A percentile compares a stretch with the other conserved stretches of the same genome.
phyloP scores from a whole-genome alignment of 2,797 vertebrate genomes.

The Muscicapa striata region DNA sequence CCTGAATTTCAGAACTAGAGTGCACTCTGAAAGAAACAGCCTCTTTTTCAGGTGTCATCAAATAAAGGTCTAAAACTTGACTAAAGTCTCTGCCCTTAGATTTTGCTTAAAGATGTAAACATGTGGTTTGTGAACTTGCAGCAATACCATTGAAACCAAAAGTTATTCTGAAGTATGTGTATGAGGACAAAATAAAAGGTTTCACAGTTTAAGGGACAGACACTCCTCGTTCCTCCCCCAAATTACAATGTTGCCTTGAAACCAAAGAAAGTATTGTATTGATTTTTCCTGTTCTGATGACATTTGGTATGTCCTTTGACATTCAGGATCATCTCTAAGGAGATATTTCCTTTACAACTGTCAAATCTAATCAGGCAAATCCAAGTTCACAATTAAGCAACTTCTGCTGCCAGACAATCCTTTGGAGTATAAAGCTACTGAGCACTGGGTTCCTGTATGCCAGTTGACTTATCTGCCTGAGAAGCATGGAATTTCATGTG shows the following conservation, averaged over 20 bases:
- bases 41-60: background rate
- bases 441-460: background rate
- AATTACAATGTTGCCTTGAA: background rate
- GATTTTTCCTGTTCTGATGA: conserved; percentile 25
- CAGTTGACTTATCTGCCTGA: background rate
- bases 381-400: background rate
- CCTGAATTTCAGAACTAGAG: background rate
- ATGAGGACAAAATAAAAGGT: background rate
- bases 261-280: background rate
- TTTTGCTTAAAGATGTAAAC: background rate
- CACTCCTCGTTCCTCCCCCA: background rate
- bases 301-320: background rate
- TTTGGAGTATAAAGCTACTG: background rate
- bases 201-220: background rate
- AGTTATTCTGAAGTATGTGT: background rate
- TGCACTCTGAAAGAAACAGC: background rate
- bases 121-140: background rate
- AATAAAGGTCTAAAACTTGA: background rate
- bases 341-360: conserved; percentile 5
- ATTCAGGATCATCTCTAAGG: conserved; percentile 34
- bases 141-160: background rate
- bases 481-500: background rate
- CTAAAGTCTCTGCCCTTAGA: background rate
- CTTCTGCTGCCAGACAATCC: background rate
- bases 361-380: background rate